Evolutionary conservation across 2,888 invertebrate genomes (phyloP).

Genomic region (Flabesymbios commensalis): DNA sequence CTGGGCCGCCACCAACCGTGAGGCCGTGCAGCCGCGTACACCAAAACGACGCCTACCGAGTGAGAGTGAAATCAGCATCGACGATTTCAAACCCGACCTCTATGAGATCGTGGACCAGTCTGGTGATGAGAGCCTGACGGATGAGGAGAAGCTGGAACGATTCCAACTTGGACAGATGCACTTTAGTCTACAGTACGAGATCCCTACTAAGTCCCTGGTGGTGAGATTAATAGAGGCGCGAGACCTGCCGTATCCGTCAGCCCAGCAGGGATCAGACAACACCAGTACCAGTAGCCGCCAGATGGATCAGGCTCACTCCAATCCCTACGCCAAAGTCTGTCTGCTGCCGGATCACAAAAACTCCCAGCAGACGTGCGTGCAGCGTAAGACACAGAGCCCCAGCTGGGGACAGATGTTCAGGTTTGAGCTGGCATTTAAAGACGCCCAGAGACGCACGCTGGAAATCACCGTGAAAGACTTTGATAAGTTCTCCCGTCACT

Average conservation of each 20-base stretch:
- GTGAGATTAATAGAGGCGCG: conserved; percentile 62
- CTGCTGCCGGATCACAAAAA: conserved; percentile 62
- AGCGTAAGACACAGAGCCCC: conserved; percentile 63
- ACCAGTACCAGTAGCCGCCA: conserved; percentile 44
- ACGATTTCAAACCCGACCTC: conserved; percentile 59
- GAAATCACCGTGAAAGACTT: conserved; percentile 63
- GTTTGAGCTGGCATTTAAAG: conserved; percentile 61
- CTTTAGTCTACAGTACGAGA: conserved; percentile 60
- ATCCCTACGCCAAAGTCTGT: conserved; percentile 61
- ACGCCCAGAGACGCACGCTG: conserved; percentile 58
- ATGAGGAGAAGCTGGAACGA: conserved; percentile 57
- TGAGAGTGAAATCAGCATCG: conserved; percentile 58
- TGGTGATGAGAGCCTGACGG: conserved; percentile 48
- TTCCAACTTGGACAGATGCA: conserved; percentile 39
- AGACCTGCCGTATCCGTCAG: conserved; percentile 59
- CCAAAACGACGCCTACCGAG: conserved; percentile 48
- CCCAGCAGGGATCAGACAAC: conserved; percentile 27
- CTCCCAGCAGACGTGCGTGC: conserved; percentile 62
- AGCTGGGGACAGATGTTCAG: conserved; percentile 62
- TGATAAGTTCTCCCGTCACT: conserved; percentile 63
- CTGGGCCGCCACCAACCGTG: conserved; percentile 61
- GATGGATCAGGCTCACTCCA: conserved; percentile 63
- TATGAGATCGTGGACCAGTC: conserved; percentile 41
- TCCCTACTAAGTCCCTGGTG: conserved; percentile 51
- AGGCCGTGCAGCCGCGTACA: conserved; percentile 54